These are phyloP conservation scores for Erinaceus europaeus DNA, from an alignment of 2,113 vertebrate genomes.

Conservation along the genomic window DNA sequence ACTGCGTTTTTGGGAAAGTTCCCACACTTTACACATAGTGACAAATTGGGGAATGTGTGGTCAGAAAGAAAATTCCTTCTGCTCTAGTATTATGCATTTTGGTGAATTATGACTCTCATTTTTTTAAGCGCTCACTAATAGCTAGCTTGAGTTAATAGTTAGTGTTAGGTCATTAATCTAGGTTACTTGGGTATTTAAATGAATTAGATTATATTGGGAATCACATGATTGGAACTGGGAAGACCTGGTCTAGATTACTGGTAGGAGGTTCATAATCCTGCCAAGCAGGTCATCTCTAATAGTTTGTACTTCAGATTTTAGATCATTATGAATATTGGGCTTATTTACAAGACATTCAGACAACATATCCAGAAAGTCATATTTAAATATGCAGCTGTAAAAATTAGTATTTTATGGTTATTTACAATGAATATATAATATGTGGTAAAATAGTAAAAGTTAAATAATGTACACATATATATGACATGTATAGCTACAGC, in stretches of 20 bases:
- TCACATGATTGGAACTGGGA: not conserved
- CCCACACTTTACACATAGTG: not conserved
- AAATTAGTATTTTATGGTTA: not conserved
- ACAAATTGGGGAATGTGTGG: slow-evolving; percentile 27
- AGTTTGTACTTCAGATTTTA: not conserved
- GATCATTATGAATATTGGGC: not conserved
- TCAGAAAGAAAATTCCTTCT: slow-evolving; percentile 33
- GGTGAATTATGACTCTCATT: slow-evolving; percentile 27
- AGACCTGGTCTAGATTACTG: not conserved
- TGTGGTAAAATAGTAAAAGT: not conserved
- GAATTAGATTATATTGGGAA: slow-evolving; percentile 7
- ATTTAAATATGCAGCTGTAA: too few species aligned
- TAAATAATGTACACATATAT: not conserved
- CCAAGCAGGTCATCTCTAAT: not conserved
- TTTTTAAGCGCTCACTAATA: slow-evolving; percentile 19
- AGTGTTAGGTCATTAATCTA: slow-evolving; percentile 29
- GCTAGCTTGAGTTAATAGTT: not conserved
- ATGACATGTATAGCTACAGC: fast-evolving
- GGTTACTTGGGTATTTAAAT: not conserved
- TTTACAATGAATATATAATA: not conserved
- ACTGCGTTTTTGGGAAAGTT: not conserved
- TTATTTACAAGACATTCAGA: not conserved
- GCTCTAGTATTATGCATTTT: not conserved
- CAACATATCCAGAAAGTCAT: not conserved
- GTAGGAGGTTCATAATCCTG: not conserved